Evolutionary conservation across 2,113 vertebrate species (phyloP), one percentile per base, ranked within the genome.

Genomic region (Heliornis fulica): DNA sequence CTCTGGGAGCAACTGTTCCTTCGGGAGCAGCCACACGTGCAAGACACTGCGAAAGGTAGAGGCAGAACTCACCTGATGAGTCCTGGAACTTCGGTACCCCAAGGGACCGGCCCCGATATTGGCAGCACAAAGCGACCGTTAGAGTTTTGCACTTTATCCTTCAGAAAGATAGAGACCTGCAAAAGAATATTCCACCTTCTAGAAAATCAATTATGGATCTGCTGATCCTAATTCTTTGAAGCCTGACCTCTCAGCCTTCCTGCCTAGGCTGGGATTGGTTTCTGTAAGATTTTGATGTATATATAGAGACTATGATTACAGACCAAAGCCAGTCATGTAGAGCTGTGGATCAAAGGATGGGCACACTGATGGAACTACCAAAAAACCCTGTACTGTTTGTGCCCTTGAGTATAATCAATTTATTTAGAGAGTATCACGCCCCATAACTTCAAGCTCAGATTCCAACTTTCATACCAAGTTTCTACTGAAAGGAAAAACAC

Each of bases 91-190:
- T 99, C 98, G 20, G 98, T 99, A 54, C 99, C 99, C 97, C 98
- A 98, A 2, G 99, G 99, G 83, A 99, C 98, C 11, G 99, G 98
- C 59, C 99, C 99, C 0, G 98, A 99, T 61, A 98, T 98, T 3
- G 99, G 99, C 84, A 99, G 98, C 83, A 99, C 99, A 57, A 99
- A 99, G 66, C 98, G 99, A 4, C 99, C 99, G 1, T 99, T 99
- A 2, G 99, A 99, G 95, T 99, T 99, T 64, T 99, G 99, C 36
- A 99, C 99, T 98, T 98, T 99, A 54, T 99, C 99, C 96, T 99
- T 99, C 56, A 99, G 98, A 91, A 99, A 99, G 97, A 99, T 99
- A 65, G 99, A 99, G 46, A 99, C 99, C 99, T 99, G 95, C 25
- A 84, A 69, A 56, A 74, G 76, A 88, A 93, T 34, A 93, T 57